phyloP scores from a whole-genome alignment of 2,113 vertebrate genomes.

The Actenoides hombroni region DNA sequence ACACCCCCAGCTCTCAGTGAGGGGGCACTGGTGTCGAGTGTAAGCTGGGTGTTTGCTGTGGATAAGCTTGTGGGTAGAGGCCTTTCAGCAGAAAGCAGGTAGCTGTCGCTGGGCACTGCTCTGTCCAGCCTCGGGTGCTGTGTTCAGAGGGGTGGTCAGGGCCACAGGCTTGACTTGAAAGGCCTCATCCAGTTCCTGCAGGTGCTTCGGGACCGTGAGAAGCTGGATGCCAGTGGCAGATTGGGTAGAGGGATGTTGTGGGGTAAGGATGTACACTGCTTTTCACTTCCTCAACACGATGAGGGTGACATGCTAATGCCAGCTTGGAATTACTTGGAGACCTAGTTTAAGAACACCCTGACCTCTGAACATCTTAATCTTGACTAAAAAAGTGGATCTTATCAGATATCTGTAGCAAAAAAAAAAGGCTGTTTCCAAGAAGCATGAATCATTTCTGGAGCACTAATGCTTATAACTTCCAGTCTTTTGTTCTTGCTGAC shows the following conservation, averaged over 20 bases:
- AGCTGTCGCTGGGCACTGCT: background rate
- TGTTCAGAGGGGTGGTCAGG: background rate
- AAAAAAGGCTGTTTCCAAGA: slow-evolving; percentile 23
- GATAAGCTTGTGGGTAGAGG: background rate
- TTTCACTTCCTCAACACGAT: fast-evolving
- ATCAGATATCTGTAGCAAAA: background rate
- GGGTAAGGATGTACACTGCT: background rate
- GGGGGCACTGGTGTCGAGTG: background rate
- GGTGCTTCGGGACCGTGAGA: background rate
- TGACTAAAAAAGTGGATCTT: background rate
- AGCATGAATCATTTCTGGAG: slow-evolving; percentile 47
- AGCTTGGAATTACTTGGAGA: background rate
- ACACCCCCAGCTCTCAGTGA: background rate
- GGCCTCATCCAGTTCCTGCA: background rate
- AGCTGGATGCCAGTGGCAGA: background rate
- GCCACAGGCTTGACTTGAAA: background rate
- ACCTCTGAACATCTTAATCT: background rate
- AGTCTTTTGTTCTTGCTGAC: slow-evolving; percentile 3
- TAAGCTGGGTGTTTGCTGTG: background rate
- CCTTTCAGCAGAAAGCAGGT: background rate
- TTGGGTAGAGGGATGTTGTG: background rate
- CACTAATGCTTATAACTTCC: slow-evolving; percentile 1
- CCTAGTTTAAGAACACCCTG: background rate
- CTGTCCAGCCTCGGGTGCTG: background rate
- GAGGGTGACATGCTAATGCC: background rate